Evolutionary conservation across 2,888 invertebrate genomes (phyloP), one percentile per base, ranked within the genome.

Genomic region (Parasteatoda lunata): DNA sequence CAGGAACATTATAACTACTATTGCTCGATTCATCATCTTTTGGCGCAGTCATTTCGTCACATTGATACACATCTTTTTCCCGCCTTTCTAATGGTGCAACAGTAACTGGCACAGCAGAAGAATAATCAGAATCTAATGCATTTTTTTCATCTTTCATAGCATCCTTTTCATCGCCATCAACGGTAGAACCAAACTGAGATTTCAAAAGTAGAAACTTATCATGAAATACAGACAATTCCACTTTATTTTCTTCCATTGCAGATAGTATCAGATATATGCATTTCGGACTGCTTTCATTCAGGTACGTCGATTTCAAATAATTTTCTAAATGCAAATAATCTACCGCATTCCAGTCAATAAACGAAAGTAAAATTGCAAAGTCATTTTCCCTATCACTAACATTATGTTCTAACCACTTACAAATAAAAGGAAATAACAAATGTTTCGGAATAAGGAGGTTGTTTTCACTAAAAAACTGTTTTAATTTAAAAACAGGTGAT

Each of bases 281-380:
- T 68, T 93, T 91, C 90, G 94, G 94, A 90, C 94, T 94, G 80
- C 93, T 93, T 30, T 92, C 92, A 90, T 94, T 94, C 77, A 94
- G 91, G 66, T 93, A 92, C 89, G 94, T 93, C 49, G 91, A 93
- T 89, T 94, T 93, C 86, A 94, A 92, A 89, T 94, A 93, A 89
- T 93, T 69, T 69, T 82, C 75, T 1, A 82, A 15, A 68, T 51
- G 75, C 6, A 51, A 52, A 47, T 48, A 68, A n/a, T 82, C 82
- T 15, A 82, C 48, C 4, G 76, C 75, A 54, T 82, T 59, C 82
- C 82, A 82, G 47, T 47, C 59, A 3, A 82, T 76, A 51, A 76
- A 75, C 30, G 75, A 65, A 7, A 82, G 59, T n/a, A 82, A 68
- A 6, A 30, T 92, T 75, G 93, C 93, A 89, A 94, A 93, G 89